These are phyloP conservation scores for Penaeus vannamei DNA, from an alignment of 1,140 invertebrate species.

Conservation along the genomic window DNA sequence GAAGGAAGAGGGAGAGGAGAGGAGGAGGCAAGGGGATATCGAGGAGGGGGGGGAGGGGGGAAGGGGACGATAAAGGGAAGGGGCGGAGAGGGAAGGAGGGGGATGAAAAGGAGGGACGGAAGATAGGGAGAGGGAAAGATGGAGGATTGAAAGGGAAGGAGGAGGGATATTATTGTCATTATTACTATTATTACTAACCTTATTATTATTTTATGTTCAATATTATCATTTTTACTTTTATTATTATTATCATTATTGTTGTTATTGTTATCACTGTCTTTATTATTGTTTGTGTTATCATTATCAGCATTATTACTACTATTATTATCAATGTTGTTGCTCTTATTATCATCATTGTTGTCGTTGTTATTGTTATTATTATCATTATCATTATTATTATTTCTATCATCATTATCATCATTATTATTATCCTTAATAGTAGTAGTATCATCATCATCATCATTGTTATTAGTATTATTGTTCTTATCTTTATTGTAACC, in stretches of 20 bases:
- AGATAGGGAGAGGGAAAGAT: background rate
- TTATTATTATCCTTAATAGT: background rate
- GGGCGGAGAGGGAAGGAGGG: background rate
- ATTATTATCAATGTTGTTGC: background rate
- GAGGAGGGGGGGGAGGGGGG: background rate
- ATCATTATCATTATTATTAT: background rate
- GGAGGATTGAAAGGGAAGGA: constrained; percentile 27
- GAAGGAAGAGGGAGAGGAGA: background rate
- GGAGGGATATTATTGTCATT: background rate
- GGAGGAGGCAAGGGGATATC: background rate
- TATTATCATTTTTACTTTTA: too few relatives aligned
- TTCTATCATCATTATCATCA: background rate
- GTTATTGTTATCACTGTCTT: too few relatives aligned
- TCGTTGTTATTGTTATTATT: background rate
- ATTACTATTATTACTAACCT: background rate
- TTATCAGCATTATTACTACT: background rate
- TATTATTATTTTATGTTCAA: constrained; percentile 28
- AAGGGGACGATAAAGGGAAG: background rate
- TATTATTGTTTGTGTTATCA: too few relatives aligned
- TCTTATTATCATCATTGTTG: background rate
- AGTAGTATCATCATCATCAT: background rate
- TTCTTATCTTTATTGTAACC: background rate
- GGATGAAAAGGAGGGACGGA: constrained; percentile 27
- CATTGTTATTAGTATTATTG: background rate
- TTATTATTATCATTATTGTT: too few relatives aligned